These are phyloP conservation scores for Lingula anatina DNA, from an alignment of 2,888 invertebrate species.

Conservation along the genomic window DNA sequence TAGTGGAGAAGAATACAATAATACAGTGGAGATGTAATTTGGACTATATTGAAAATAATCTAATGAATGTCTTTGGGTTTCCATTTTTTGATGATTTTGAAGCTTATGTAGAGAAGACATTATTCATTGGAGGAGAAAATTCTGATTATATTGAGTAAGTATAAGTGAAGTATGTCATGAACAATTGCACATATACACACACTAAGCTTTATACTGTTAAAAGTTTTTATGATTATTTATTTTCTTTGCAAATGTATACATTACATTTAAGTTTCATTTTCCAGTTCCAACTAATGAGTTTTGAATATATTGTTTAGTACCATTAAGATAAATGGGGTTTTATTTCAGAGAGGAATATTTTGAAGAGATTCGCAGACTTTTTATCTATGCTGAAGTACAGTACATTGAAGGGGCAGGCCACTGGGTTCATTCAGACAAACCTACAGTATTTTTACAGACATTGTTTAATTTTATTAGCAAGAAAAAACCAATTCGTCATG, in stretches of 20 bases:
- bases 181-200: no score
- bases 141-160: constrained; percentile 68
- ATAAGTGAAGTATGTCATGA: no score
- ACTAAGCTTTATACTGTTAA: no score
- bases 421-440: constrained; percentile 90
- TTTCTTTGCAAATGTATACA: no score
- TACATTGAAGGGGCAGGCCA: constrained; percentile 81
- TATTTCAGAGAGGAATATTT: constrained; percentile 22
- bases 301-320: no score
- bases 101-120: constrained; percentile 64
- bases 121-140: constrained; percentile 79
- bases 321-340: no score
- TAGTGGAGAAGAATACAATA: constrained; percentile 63
- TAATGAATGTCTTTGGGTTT: constrained; percentile 64
- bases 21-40: constrained; percentile 76
- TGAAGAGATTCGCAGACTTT: constrained; percentile 63
- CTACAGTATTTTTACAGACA: constrained; percentile 67
- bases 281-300: no score
- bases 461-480: no score
- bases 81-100: constrained; percentile 55
- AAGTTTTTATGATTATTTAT: not conserved
- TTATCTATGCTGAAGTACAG: constrained; percentile 67
- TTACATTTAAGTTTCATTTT: no score
- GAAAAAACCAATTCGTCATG: no score
- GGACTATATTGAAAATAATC: constrained; percentile 63